Conservation (phyloP, 1,140 invertebrate genomes). For the Drosophila nebulosa region DNA sequence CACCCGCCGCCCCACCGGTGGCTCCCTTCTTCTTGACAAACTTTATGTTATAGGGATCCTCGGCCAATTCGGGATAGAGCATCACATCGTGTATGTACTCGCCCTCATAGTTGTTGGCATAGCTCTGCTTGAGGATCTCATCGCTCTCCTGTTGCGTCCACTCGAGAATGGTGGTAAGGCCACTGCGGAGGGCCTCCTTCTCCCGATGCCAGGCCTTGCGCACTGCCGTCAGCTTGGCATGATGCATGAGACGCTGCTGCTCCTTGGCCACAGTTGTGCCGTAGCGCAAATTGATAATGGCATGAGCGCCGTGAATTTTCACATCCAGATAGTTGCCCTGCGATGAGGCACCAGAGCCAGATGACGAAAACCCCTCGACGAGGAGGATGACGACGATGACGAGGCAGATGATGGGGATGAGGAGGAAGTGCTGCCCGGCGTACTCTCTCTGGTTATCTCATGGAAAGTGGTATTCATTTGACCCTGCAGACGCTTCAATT, state of each 20-base stretch:
- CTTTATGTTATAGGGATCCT: conserved; percentile 96
- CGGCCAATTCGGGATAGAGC: conserved; percentile 94
- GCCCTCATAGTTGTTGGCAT: conserved; percentile 91
- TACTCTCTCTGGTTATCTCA: conserved; percentile 86
- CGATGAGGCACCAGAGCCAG: conserved; percentile 1
- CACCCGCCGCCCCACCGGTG: conserved; percentile 69
- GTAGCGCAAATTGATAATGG: conserved; percentile 92
- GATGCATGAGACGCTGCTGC: conserved; percentile 91
- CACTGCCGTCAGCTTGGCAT: conserved; percentile 91
- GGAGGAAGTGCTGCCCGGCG: conserved; percentile 1
- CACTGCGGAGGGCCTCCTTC: conserved; percentile 89
- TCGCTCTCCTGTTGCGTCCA: conserved; percentile 91
- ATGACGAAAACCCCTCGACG: background rate
- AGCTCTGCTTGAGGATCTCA: conserved; percentile 91
- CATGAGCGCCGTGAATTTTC: conserved; percentile 91
- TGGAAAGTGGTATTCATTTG: conserved; percentile 97
- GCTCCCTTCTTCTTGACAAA: conserved; percentile 89
- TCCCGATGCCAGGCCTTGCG: conserved; percentile 96
- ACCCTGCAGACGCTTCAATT: conserved; percentile 92
- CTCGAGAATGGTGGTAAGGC: conserved; percentile 87
- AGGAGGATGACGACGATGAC: conserved; percentile 9
- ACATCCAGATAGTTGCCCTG: conserved; percentile 87
- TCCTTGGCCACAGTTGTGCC: conserved; percentile 94
- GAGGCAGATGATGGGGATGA: background rate
- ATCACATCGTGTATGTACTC: conserved; percentile 95